A percentile compares a stretch with the other conserved stretches of the same genome.
Conservation (phyloP, 2,113 vertebrate species). For the Sinocyclocheilus anshuiensis region DNA sequence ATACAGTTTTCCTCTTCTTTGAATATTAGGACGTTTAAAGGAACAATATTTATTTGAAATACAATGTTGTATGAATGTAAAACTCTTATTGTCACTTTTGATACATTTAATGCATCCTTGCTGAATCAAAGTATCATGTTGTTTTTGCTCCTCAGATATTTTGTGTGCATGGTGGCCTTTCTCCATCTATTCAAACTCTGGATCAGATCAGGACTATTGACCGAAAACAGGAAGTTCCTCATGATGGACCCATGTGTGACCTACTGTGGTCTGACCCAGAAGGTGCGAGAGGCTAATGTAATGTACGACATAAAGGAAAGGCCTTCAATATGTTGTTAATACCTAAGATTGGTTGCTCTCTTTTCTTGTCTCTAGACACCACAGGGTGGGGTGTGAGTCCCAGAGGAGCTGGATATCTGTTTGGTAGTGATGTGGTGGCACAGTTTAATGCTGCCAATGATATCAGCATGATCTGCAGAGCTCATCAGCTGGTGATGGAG, state of each 20-base stretch:
- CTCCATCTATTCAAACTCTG: conserved; percentile 93
- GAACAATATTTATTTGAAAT: background rate
- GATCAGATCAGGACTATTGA: conserved; percentile 96
- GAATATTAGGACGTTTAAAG: background rate
- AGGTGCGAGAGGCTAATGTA: conserved; percentile 74
- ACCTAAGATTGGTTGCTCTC: background rate
- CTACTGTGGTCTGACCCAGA: conserved; percentile 95
- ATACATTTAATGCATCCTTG: background rate
- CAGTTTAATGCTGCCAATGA: conserved; percentile 95
- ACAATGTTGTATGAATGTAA: background rate
- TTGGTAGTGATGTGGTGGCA: conserved; percentile 93
- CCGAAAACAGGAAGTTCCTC: conserved; percentile 94
- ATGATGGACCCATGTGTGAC: conserved; percentile 96
- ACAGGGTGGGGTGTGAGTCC: conserved; percentile 95
- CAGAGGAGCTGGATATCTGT: conserved; percentile 90
- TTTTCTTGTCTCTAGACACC: conserved; percentile 77
- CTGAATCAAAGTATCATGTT: background rate
- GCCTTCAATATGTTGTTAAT: background rate
- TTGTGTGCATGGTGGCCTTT: conserved; percentile 92
- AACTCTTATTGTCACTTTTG: background rate
- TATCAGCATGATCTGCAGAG: conserved; percentile 96
- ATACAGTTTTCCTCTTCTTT: background rate
- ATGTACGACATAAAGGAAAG: background rate
- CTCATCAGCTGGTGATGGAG: conserved; percentile 96
- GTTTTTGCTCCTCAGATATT: conserved; percentile 69